Percentiles rank a stretch among this genome's conserved stretches.
Conservation (phyloP, 1,140 invertebrate genomes). For the Brachystomella parvula region DNA sequence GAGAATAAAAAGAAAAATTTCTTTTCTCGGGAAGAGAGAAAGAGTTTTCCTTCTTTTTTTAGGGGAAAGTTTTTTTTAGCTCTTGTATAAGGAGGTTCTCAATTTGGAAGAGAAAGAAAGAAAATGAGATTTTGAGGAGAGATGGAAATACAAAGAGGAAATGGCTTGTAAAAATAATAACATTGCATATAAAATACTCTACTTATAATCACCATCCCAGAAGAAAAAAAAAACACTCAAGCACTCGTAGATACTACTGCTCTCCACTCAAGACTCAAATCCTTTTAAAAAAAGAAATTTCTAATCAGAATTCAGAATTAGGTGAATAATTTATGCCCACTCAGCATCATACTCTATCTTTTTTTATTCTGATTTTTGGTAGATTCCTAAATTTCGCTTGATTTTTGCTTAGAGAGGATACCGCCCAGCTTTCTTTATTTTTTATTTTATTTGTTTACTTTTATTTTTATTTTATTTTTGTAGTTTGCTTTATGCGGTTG, state of each 20-base stretch:
- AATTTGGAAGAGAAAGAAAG: slow-evolving; percentile 27
- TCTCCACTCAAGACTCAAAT: too few species aligned
- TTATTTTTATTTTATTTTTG: neutral
- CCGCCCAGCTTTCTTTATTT: neutral
- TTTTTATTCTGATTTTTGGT: too few species aligned
- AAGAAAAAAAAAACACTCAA: too few species aligned
- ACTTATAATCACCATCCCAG: slow-evolving; percentile 26
- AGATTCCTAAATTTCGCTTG: too few species aligned
- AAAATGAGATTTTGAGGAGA: slow-evolving; percentile 37
- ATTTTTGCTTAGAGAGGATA: neutral
- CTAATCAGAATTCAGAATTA: neutral
- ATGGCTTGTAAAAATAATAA: slow-evolving; percentile 39
- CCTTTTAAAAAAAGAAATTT: too few species aligned
- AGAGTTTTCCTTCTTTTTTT: neutral
- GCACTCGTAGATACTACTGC: too few species aligned
- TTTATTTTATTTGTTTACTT: neutral
- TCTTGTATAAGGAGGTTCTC: too few species aligned
- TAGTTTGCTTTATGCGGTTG: neutral
- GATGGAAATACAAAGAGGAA: slow-evolving; percentile 38
- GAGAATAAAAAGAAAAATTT: neutral
- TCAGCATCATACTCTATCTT: too few species aligned
- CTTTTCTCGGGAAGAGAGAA: neutral
- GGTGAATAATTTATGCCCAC: neutral
- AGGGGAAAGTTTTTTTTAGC: slow-evolving; percentile 24
- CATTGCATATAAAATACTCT: slow-evolving; percentile 38